Conservation (phyloP, 1,140 invertebrate species). For the Mamestra configurata region DNA sequence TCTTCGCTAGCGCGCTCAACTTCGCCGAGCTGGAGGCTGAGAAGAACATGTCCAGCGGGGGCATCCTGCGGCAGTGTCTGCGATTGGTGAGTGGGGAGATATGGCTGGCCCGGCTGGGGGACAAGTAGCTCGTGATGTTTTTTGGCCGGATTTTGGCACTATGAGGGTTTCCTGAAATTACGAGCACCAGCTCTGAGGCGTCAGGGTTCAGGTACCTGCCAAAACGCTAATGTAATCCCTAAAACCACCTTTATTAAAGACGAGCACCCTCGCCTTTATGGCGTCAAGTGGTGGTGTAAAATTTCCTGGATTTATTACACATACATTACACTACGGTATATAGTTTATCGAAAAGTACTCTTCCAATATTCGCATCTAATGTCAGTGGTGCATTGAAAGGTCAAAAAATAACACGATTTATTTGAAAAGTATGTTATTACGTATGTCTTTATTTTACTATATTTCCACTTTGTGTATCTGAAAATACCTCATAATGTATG, state of each 20-base stretch:
- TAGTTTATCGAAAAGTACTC: no score
- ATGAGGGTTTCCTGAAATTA: no score
- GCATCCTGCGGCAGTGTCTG: slow-evolving; percentile 98
- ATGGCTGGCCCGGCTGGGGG: fast-evolving
- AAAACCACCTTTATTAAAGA: no score
- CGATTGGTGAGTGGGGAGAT: slow-evolving; percentile 91
- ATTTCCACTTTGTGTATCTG: not conserved
- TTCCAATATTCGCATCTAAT: no score
- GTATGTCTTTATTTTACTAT: not conserved
- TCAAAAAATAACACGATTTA: slow-evolving; percentile 18
- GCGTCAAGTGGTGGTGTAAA: no score
- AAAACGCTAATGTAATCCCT: no score
- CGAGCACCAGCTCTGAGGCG: no score
- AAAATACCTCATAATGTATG: not conserved
- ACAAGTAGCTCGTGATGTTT: slow-evolving; percentile 38
- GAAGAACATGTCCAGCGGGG: slow-evolving; percentile 99
- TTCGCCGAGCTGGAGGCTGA: slow-evolving; percentile 99
- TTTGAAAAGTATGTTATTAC: not conserved
- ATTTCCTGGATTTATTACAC: no score
- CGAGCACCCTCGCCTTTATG: no score
- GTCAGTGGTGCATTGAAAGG: not conserved
- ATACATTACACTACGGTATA: no score
- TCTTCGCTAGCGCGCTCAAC: slow-evolving; percentile 99
- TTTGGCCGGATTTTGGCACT: not conserved
- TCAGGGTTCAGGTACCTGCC: no score